Evolutionary conservation across 2,888 invertebrate species (phyloP).

Genomic region (Stenodema calcarata): DNA sequence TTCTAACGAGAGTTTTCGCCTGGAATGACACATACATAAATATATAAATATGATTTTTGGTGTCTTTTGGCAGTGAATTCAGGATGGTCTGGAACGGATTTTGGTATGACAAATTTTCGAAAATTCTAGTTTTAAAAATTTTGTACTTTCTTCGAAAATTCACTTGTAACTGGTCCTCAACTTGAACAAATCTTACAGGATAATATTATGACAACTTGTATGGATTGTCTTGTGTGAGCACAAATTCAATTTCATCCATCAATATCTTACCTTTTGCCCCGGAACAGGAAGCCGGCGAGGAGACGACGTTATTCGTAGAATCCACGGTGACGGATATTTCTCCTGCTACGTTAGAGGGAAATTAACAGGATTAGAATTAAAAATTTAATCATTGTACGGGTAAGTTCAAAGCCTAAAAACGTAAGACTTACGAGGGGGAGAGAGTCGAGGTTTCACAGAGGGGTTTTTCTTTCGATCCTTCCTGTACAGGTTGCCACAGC

Average conservation of each 20-base stretch:
- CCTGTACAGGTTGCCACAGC: constrained; percentile 57
- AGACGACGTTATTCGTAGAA: neutral
- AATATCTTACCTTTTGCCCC: constrained; percentile 21
- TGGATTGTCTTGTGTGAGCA: neutral
- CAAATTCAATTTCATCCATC: neutral
- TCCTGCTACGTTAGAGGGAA: neutral
- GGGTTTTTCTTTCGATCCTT: constrained; percentile 73
- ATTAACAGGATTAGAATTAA: neutral
- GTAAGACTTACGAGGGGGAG: neutral
- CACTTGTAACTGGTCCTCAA: too few species aligned
- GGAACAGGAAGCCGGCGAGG: constrained; percentile 18
- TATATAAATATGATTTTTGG: too few species aligned
- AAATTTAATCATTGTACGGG: neutral
- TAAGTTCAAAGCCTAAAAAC: neutral
- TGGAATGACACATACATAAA: too few species aligned
- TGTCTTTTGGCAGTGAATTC: too few species aligned
- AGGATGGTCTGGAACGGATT: too few species aligned
- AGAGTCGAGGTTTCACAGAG: neutral
- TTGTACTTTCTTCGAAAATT: too few species aligned
- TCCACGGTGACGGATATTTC: constrained; percentile 23
- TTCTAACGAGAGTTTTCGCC: too few species aligned
- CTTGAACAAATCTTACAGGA: too few species aligned
- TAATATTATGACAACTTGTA: too few species aligned
- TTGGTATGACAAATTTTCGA: too few species aligned
- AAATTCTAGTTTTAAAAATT: too few species aligned